Evolutionary conservation across 2,888 invertebrate genomes (phyloP).

Genomic region (Arctia plantaginis): DNA sequence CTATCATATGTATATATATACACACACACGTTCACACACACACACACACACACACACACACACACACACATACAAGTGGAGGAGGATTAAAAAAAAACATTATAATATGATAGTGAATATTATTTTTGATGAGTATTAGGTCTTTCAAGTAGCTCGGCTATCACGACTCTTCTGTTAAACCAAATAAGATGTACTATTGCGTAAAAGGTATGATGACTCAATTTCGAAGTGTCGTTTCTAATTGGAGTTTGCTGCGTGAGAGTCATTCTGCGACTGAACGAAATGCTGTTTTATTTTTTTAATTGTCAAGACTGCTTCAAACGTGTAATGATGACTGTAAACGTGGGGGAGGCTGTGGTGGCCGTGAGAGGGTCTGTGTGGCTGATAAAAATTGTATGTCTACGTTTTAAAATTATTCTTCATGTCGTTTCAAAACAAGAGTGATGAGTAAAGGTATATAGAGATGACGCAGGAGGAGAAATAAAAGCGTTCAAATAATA

Average conservation of each 20-base stretch:
- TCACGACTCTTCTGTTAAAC: neutral
- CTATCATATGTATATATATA: too few species aligned
- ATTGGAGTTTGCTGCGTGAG: constrained; percentile 39
- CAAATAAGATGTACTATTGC: constrained; percentile 1
- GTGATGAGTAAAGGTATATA: too few species aligned
- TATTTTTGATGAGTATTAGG: too few species aligned
- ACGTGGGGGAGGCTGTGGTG: constrained; percentile 14
- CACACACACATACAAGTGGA: too few species aligned
- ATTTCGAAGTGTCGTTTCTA: constrained; percentile 32
- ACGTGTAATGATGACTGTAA: constrained; percentile 38
- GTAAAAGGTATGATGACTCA: neutral
- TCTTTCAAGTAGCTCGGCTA: neutral
- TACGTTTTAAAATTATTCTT: neutral
- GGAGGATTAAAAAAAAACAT: too few species aligned
- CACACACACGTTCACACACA: too few species aligned
- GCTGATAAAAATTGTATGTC: neutral
- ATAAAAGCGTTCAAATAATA: too few species aligned
- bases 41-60: too few species aligned
- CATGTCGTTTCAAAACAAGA: too few species aligned
- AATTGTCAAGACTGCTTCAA: constrained; percentile 34
- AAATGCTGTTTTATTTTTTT: constrained; percentile 52
- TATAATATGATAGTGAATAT: too few species aligned
- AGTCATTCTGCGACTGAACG: constrained; percentile 15
- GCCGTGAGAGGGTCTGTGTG: neutral
- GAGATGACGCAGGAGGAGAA: too few species aligned